Evolutionary conservation across 2,797 vertebrate genomes (phyloP), one percentile per base, ranked within the genome.

Genomic region (Anas georgica): DNA sequence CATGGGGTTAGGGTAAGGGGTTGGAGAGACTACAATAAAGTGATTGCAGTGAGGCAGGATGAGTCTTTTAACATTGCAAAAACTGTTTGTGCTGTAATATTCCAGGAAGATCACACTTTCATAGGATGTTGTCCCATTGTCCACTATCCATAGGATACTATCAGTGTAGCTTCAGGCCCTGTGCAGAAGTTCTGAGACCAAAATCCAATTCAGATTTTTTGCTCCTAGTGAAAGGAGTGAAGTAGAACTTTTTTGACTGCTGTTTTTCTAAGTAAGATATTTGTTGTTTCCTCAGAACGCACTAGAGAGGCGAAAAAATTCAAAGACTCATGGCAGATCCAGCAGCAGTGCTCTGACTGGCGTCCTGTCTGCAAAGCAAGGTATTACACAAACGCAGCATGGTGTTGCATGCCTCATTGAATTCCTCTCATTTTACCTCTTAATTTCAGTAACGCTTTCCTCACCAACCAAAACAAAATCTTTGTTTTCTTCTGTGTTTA

Each of bases 361-460:
- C 39, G 98, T 99, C 41, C 98, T 99, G 56, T 99, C 99, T 86
- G 99, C 99, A 46, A 99, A 99, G 97, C 99, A 99, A 99, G 99
- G 99, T 99, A 98, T 70, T 96, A 22, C 68, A 73, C 25, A 75
- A 68, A 62, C 59, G 68, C 56, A 75, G 33, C 21, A 6, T 35
- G 35, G 12, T 86, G 83, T 91, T 89, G 75, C 37, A 4, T 39
- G 74, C 66, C 37, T 88, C 52, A 41, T 3, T 84, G 48, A 91
- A 59, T 78, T 86, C 48, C 37, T 95, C 76, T 59, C 33, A 75
- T 63, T 11, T 88, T 80, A 59, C 55, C 9, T 75, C 59, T 75
- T 83, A 43, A 80, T 89, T 93, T 87, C 58, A 55, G 58, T 87
- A 77, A 63, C 16, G 6, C 12, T 77, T 93, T 85, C 68, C 50